A percentile compares a stretch with the other conserved stretches of the same genome.
Evolutionary conservation across 2,113 vertebrate species (phyloP).

Genomic region (Danionella cerebrum): DNA sequence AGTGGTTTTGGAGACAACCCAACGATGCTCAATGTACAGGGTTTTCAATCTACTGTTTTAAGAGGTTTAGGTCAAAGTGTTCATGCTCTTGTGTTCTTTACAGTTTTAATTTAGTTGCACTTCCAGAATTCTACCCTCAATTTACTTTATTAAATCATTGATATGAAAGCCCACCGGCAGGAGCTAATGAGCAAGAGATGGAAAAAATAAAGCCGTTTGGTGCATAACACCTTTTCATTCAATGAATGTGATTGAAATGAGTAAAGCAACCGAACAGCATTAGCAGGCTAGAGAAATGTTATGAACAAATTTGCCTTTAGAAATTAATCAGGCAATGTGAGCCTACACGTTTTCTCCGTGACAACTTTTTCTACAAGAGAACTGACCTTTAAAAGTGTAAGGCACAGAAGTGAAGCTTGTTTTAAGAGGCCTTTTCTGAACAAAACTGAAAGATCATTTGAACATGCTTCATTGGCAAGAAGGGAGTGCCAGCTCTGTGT

Average conservation of each 20-base stretch:
- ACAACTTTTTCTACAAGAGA: background rate
- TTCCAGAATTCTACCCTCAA: background rate
- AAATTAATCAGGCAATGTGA: conserved; percentile 14
- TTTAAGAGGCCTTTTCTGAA: background rate
- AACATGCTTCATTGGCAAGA: background rate
- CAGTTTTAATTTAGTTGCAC: background rate
- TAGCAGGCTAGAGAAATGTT: background rate
- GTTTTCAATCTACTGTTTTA: background rate
- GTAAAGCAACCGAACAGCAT: too few species aligned
- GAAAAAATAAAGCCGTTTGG: background rate
- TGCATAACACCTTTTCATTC: too few species aligned
- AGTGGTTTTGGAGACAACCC: background rate
- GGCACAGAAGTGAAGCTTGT: conserved; percentile 16
- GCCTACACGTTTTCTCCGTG: background rate
- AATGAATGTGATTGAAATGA: background rate
- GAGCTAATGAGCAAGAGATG: background rate
- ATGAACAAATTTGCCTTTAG: background rate
- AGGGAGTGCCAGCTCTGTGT: conserved; percentile 6
- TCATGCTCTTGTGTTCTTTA: background rate
- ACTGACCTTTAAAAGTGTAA: conserved; percentile 34
- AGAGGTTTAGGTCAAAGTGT: background rate
- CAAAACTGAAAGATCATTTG: background rate
- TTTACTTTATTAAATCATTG: background rate
- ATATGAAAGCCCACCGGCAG: conserved; percentile 6
- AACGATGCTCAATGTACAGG: background rate